Percentiles rank a stretch among this genome's conserved stretches.
These are phyloP conservation scores for Fopius arisanus DNA, from an alignment of 1,140 invertebrate species.

Conservation along the genomic window DNA sequence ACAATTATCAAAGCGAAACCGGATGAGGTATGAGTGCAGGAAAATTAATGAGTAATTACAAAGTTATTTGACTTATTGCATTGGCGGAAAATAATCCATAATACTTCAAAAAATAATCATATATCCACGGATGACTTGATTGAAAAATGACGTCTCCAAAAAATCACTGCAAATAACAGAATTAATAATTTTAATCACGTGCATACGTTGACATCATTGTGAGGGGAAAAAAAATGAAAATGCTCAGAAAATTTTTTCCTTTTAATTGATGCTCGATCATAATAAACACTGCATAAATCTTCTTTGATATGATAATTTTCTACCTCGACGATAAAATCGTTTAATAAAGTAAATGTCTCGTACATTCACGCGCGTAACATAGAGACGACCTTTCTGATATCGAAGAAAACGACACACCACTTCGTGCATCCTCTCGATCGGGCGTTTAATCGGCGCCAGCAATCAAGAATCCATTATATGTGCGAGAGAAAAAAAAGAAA, in stretches of 20 bases:
- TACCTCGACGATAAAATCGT: constrained; percentile 26
- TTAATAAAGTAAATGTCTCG: constrained; percentile 27
- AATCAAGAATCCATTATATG: constrained; percentile 27
- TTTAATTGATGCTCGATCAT: neutral
- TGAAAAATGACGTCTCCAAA: no score
- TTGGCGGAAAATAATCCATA: neutral
- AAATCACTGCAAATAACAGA: neutral
- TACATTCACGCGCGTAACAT: constrained; percentile 3
- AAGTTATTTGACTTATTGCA: neutral
- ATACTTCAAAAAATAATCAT: no score
- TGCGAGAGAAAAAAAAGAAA: constrained; percentile 15
- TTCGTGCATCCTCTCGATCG: constrained; percentile 15
- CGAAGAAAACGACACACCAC: neutral
- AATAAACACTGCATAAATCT: neutral
- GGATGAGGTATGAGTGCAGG: neutral
- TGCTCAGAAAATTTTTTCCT: neutral
- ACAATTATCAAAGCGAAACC: neutral
- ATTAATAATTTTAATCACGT: neutral
- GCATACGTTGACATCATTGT: no score
- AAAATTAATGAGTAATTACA: constrained; percentile 5
- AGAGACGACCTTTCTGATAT: constrained; percentile 29
- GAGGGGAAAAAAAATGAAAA: neutral
- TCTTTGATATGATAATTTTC: constrained; percentile 15
- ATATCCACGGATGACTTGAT: no score
- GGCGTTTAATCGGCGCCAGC: constrained; percentile 20